Percentiles rank a stretch among this genome's conserved stretches.
Conservation (phyloP, 2,888 invertebrate genomes). For the Lordiphosa fenestrarum region DNA sequence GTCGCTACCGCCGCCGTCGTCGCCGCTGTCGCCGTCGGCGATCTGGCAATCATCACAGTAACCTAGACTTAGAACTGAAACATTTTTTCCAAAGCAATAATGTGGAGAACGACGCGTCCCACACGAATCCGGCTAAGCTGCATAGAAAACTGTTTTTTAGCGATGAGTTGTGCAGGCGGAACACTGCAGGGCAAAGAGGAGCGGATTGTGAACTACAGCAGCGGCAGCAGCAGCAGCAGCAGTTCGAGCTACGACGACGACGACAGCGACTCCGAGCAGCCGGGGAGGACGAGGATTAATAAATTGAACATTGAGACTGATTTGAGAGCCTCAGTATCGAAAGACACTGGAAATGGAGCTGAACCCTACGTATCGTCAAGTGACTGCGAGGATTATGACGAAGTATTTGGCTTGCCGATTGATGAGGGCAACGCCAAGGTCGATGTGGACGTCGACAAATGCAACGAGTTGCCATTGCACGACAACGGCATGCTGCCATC, state of each 20-base stretch:
- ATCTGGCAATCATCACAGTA: constrained; percentile 1
- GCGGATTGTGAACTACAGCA: constrained; percentile 67
- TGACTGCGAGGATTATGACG: constrained; percentile 5
- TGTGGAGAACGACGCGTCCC: not conserved
- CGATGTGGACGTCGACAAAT: constrained; percentile 4
- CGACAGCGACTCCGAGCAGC: constrained; percentile 24
- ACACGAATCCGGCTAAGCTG: constrained; percentile 17
- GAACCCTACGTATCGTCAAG: constrained; percentile 25
- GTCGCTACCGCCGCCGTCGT: constrained; percentile 16
- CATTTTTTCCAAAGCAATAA: constrained; percentile 37
- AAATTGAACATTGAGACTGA: constrained; percentile 50
- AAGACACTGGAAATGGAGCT: constrained; percentile 14
- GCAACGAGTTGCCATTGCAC: constrained; percentile 38
- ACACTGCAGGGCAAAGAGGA: constrained; percentile 27
- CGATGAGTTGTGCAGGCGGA: constrained; percentile 55
- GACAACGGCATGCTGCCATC: constrained; percentile 74
- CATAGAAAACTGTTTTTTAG: constrained; percentile 69
- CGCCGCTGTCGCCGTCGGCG: constrained; percentile 12
- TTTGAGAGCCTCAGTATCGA: constrained; percentile 13
- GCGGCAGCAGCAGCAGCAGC: constrained; percentile 63
- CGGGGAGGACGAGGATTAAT: constrained; percentile 1
- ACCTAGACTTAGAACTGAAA: constrained; percentile 45
- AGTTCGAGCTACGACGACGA: constrained; percentile 54
- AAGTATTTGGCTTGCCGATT: not conserved
- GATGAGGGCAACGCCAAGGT: constrained; percentile 8